Evolutionary conservation across 2,113 vertebrate species (phyloP).

Genomic region (Dermatemys mawii): DNA sequence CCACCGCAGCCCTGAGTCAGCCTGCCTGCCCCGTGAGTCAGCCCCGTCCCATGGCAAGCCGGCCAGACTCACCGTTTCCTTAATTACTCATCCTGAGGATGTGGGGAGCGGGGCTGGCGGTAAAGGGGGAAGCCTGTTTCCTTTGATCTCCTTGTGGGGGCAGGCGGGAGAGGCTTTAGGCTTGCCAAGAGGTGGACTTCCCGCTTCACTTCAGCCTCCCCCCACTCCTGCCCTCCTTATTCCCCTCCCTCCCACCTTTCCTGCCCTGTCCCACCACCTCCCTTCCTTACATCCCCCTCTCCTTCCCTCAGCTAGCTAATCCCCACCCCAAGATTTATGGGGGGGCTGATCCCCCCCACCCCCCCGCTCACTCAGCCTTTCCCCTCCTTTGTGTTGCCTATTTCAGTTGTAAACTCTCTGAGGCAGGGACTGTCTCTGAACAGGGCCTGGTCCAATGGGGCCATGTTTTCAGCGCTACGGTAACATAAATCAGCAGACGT

Average conservation of each 20-base stretch:
- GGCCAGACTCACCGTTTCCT: neutral
- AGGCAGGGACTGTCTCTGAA: too few relatives aligned
- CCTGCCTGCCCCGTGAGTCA: neutral
- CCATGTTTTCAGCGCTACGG: neutral
- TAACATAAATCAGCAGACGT: fast-evolving
- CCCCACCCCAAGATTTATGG: too few relatives aligned
- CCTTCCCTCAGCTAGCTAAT: too few relatives aligned
- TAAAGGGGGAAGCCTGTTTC: neutral
- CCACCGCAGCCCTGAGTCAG: neutral
- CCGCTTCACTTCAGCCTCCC: neutral
- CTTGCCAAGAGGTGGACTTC: neutral
- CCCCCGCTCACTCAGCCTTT: too few relatives aligned
- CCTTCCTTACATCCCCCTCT: neutral
- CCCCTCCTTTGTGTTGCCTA: too few relatives aligned
- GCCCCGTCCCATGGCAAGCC: neutral
- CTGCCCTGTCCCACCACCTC: neutral
- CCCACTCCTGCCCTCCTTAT: neutral
- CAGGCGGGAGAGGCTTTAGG: neutral
- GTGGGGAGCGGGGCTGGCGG: neutral
- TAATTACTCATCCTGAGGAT: neutral
- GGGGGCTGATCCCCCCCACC: too few relatives aligned
- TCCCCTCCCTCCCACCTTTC: neutral
- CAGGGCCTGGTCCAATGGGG: too few relatives aligned
- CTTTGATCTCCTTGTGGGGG: neutral
- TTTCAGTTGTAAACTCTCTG: too few relatives aligned